Conservation (phyloP, 2,888 invertebrate genomes). For the Diachrysia chrysitis region DNA sequence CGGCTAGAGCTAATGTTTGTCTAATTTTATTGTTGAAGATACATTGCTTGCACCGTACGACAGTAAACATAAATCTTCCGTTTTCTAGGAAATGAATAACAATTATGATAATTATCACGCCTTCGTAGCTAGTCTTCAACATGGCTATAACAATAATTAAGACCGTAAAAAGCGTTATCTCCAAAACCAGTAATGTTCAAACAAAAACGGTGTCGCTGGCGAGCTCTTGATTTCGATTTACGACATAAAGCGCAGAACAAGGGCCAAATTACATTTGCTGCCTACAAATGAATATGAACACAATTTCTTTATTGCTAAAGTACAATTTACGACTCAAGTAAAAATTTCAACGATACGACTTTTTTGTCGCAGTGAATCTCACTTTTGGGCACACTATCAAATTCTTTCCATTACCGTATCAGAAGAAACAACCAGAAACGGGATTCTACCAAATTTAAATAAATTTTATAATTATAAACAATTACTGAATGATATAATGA, state of each 20-base stretch:
- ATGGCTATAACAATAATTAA: conserved; percentile 83
- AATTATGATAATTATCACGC: conserved; percentile 85
- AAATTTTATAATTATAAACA: conserved; percentile 86
- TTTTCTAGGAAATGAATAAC: conserved; percentile 77
- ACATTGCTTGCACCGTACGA: conserved; percentile 49
- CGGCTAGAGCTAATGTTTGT: conserved; percentile 45
- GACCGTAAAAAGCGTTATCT: conserved; percentile 83
- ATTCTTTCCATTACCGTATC: conserved; percentile 80
- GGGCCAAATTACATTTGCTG: conserved; percentile 53
- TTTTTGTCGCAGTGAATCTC: conserved; percentile 42
- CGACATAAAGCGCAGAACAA: conserved; percentile 65
- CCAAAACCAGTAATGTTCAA: conserved; percentile 83
- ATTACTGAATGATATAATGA: conserved; percentile 85
- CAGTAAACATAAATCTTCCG: conserved; percentile 62
- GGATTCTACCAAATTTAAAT: conserved; percentile 79
- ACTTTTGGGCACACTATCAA: conserved; percentile 76
- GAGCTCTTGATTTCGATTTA: conserved; percentile 81
- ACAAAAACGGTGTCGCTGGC: conserved; percentile 80
- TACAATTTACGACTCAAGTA: conserved; percentile 29
- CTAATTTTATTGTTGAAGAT: conserved; percentile 54
- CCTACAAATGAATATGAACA: conserved; percentile 32
- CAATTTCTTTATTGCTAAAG: conserved; percentile 38
- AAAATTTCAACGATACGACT: conserved; percentile 14
- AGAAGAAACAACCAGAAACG: conserved; percentile 76
- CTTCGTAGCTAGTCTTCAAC: conserved; percentile 74